A percentile compares a stretch with the other conserved stretches of the same genome.
Conservation (phyloP, 2,797 vertebrate species). For the Tolypeutes matacus region DNA sequence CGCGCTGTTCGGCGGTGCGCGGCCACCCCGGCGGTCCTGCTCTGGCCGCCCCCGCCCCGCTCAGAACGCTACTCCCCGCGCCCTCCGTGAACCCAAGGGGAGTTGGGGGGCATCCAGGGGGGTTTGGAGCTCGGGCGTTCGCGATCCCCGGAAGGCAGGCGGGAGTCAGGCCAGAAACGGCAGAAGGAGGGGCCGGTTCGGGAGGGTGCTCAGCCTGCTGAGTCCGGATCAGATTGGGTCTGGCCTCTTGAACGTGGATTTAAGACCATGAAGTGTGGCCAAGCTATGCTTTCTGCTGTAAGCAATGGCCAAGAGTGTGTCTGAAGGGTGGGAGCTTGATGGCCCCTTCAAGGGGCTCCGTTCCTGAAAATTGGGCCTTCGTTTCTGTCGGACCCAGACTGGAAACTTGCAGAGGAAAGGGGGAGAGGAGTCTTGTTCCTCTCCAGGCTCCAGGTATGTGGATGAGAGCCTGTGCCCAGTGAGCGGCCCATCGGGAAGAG, state of each 20-base stretch:
- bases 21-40: too few relatives aligned
- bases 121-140: rapidly evolving
- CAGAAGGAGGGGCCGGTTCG: not conserved
- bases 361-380: not conserved
- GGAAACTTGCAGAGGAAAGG: not conserved
- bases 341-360: not conserved
- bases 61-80: not conserved
- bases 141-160: not conserved
- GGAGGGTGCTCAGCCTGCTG: not conserved
- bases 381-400: not conserved
- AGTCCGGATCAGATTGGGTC: too few relatives aligned
- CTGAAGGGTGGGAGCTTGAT: not conserved
- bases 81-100: not conserved
- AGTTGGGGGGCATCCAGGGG: not conserved
- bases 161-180: not conserved
- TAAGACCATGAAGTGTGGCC: not conserved
- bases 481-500: not conserved
- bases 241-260: too few relatives aligned
- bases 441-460: not conserved
- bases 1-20: too few relatives aligned
- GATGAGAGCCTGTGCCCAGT: not conserved
- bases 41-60: too few relatives aligned
- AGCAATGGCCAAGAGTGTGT: not conserved
- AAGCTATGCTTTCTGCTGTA: not conserved
- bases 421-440: not conserved